phyloP scores from a whole-genome alignment of 2,113 vertebrate species.

The Capricornis sumatraensis region DNA sequence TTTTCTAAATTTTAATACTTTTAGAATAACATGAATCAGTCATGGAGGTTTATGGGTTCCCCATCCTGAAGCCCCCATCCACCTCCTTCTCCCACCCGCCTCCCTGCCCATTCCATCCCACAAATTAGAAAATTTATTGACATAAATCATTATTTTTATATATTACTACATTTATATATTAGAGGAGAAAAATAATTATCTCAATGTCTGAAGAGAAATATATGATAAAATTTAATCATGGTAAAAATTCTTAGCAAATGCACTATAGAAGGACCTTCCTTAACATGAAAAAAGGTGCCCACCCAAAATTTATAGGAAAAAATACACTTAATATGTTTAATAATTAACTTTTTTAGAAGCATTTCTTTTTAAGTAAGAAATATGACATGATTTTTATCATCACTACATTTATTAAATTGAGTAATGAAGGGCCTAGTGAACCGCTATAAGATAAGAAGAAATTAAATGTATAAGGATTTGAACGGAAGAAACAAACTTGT shows the following conservation, averaged over 20 bases:
- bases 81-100: no score
- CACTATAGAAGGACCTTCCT: not conserved
- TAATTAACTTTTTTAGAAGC: not conserved
- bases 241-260: not conserved
- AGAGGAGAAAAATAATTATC: not conserved
- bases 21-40: no score
- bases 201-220: not conserved
- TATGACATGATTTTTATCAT: not conserved
- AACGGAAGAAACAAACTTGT: not conserved
- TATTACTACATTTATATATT: not conserved
- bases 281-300: not conserved
- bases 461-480: not conserved
- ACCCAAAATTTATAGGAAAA: not conserved
- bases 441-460: not conserved
- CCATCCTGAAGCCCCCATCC: no score
- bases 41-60: no score
- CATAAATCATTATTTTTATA: not conserved
- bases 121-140: not conserved
- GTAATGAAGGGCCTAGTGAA: not conserved
- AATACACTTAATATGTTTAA: not conserved
- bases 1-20: no score
- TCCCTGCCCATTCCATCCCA: no score
- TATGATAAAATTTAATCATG: constrained; percentile 4
- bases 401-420: not conserved
- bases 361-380: not conserved